A percentile compares a stretch with the other conserved stretches of the same genome.
phyloP scores from a whole-genome alignment of 2,888 invertebrate genomes.

The Drosophila stalkeri region DNA sequence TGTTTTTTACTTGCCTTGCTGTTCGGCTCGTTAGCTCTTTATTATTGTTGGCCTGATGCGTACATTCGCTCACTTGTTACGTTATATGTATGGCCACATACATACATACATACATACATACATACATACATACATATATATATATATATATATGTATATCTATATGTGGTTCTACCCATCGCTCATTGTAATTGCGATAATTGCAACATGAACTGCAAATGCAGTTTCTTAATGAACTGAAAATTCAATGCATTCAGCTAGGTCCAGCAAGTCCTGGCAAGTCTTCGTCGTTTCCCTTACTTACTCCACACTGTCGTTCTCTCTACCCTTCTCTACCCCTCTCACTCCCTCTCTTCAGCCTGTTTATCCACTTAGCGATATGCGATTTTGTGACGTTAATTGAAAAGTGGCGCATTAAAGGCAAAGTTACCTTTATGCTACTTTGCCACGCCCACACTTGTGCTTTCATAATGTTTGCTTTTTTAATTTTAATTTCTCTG shows the following conservation, averaged over 20 bases:
- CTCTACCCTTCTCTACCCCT: background rate
- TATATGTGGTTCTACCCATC: conserved; percentile 49
- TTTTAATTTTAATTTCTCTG: conserved; percentile 45
- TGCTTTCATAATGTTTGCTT: conserved; percentile 47
- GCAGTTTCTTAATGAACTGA: conserved; percentile 70
- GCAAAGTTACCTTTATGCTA: conserved; percentile 31
- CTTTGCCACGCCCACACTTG: conserved; percentile 12
- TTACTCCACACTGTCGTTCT: background rate
- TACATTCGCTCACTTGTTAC: conserved; percentile 42
- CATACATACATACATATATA: too few relatives aligned
- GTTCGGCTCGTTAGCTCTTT: conserved; percentile 68
- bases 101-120: too few relatives aligned
- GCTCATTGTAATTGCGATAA: conserved; percentile 76
- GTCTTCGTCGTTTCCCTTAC: background rate
- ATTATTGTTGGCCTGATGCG: conserved; percentile 51
- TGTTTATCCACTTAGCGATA: conserved; percentile 73
- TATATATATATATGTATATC: too few relatives aligned
- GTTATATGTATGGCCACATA: conserved; percentile 40
- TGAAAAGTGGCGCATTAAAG: conserved; percentile 76
- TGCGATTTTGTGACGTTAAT: conserved; percentile 65
- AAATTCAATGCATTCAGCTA: conserved; percentile 62
- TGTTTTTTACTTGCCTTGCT: conserved; percentile 35
- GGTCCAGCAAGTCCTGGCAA: conserved; percentile 19
- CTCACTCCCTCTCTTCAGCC: too few relatives aligned
- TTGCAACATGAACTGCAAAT: conserved; percentile 64